Evolutionary conservation across 2,888 invertebrate genomes (phyloP), one percentile per base, ranked within the genome.

Genomic region (Thereva unica): DNA sequence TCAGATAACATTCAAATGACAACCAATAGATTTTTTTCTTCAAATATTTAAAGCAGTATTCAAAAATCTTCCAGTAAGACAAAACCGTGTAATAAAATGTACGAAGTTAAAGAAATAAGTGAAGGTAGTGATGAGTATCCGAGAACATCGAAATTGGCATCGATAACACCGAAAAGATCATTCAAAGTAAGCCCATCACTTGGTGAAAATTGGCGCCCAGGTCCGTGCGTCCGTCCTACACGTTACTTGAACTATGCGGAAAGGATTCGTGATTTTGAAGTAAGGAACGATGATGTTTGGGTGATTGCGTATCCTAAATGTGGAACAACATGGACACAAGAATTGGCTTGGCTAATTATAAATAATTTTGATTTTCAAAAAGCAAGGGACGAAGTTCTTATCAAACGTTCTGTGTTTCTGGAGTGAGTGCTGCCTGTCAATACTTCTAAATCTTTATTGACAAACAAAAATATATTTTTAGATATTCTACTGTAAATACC

Each of bases 301-400:
- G 38, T 65, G 2, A 40, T 66, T 10, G 8, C 40, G 47, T 49
- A n/a, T 47, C 49, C 61, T 4, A 59, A 47, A 59, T 40, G 34
- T 10, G 68, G 68, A 9, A 66, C 68, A 37, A 68, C 68, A 45
- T 68, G 68, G 68, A 53, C 52, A 35, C 68, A 68, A 66, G 66
- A 66, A 56, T 66, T 68, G 66, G 12, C 52, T 4, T 66, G 63
- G 63, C 38, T 57, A 38, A 8, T 68, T 3, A 52, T 38, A 23
- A 55, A 68, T 47, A 53, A 68, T 64, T 53, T 66, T 4, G 64
- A 68, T 44, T 68, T 35, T 35, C 53, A 68, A 42, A 38, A 10
- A 5, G 68, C 64, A n/a, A 35, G 12, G 53, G 53, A 38, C 5
- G 10, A 5, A 8, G 37, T n/a, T 37, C 5, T 59, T 9, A 38